Evolutionary conservation across 2,888 invertebrate species (phyloP).

Genomic region (Habrosyne pyritoides): DNA sequence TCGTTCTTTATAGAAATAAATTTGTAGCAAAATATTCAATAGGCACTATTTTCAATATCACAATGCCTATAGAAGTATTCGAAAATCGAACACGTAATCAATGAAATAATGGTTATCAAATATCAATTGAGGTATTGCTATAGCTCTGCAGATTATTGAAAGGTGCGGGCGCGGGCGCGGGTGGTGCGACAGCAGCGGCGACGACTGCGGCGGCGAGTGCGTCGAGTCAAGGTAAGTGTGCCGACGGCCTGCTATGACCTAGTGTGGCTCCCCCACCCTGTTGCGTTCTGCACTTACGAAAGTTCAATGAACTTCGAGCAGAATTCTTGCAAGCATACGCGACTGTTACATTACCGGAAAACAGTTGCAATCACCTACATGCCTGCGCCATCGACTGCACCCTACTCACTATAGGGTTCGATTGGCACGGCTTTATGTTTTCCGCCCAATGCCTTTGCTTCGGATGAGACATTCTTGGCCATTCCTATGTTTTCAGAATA

Average conservation of each 20-base stretch:
- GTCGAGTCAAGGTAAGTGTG: conserved; percentile 83
- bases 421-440: conserved; percentile 8
- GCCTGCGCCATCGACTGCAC: conserved; percentile 34
- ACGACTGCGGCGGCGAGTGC: conserved; percentile 55
- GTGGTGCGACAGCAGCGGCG: conserved; percentile 22
- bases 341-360: conserved; percentile 82
- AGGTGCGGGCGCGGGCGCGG: conserved; percentile 24
- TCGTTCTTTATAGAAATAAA: too few species aligned
- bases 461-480: too few species aligned
- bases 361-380: conserved; percentile 72
- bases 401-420: conserved; percentile 17
- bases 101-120: not conserved
- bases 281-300: conserved; percentile 80
- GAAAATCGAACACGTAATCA: not conserved
- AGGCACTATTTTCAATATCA: not conserved
- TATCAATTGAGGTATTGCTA: not conserved
- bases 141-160: not conserved
- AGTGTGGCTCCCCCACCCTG: conserved; percentile 76
- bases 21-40: too few species aligned
- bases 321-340: conserved; percentile 79
- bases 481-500: too few species aligned
- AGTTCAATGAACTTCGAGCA: conserved; percentile 80
- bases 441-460: too few species aligned
- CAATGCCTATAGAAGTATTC: not conserved
- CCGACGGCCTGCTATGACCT: conserved; percentile 81